Conservation (phyloP, 2,888 invertebrate species). For the Chalcis sispes region DNA sequence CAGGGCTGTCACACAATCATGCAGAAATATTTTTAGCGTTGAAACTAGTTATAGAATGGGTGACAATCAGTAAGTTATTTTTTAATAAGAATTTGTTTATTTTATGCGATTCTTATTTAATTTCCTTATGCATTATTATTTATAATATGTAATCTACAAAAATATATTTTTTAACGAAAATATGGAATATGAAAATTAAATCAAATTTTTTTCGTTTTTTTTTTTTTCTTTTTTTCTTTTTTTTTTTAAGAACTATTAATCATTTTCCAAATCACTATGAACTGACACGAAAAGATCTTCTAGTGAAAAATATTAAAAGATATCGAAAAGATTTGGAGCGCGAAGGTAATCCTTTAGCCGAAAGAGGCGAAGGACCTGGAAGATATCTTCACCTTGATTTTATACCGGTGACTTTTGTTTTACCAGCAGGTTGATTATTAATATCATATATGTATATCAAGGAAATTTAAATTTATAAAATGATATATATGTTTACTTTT, state of each 20-base stretch:
- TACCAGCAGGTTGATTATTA: slow-evolving; percentile 85
- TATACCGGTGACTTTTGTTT: slow-evolving; percentile 94
- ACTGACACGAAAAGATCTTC: slow-evolving; percentile 94
- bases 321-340: slow-evolving; percentile 95
- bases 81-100: too few species aligned
- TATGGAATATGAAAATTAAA: neutral
- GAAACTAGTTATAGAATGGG: slow-evolving; percentile 94
- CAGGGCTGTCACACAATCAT: slow-evolving; percentile 93
- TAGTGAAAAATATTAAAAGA: slow-evolving; percentile 96
- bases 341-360: slow-evolving; percentile 91
- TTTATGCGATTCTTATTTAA: too few species aligned
- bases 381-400: slow-evolving; percentile 92
- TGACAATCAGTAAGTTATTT: slow-evolving; percentile 89
- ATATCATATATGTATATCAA: neutral
- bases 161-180: slow-evolving; percentile 1
- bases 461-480: neutral
- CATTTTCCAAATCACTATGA: slow-evolving; percentile 98
- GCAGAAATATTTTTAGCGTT: slow-evolving; percentile 92
- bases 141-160: too few species aligned
- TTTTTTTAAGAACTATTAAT: slow-evolving; percentile 85
- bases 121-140: too few species aligned
- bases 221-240: neutral
- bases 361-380: slow-evolving; percentile 85
- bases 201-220: too few species aligned
- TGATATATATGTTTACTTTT: neutral